Conservation (phyloP, 2,113 vertebrate genomes). For the Myxocyprinus asiaticus region DNA sequence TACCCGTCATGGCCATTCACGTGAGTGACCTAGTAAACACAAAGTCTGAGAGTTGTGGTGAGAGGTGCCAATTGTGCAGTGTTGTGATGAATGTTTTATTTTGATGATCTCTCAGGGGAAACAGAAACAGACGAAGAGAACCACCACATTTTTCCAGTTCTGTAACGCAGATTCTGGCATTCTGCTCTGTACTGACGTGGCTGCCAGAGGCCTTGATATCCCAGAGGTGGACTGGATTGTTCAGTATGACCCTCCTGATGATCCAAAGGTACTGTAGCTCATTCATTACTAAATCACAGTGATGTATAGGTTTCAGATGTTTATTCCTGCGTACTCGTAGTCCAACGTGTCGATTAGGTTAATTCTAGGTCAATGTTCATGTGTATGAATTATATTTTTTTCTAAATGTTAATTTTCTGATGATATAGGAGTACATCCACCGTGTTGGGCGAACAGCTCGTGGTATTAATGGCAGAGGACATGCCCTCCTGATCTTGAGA, state of each 20-base stretch:
- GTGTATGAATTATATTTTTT: too few species aligned
- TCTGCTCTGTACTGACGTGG: slow-evolving; percentile 93
- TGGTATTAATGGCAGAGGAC: slow-evolving; percentile 88
- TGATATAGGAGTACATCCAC: slow-evolving; percentile 92
- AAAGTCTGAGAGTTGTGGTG: too few species aligned
- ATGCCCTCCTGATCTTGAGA: slow-evolving; percentile 91
- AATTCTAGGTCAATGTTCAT: too few species aligned
- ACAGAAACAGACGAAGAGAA: slow-evolving; percentile 97
- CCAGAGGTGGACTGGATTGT: slow-evolving; percentile 99
- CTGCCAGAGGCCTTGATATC: slow-evolving; percentile 93
- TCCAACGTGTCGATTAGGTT: too few species aligned
- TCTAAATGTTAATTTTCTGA: neutral
- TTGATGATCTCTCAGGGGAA: slow-evolving; percentile 78
- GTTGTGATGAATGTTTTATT: neutral
- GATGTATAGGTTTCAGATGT: too few species aligned
- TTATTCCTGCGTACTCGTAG: too few species aligned
- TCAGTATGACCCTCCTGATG: slow-evolving; percentile 95
- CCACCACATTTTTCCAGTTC: slow-evolving; percentile 98
- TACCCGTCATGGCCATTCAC: slow-evolving; percentile 96
- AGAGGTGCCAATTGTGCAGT: too few species aligned
- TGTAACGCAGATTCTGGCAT: slow-evolving; percentile 95
- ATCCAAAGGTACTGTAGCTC: slow-evolving; percentile 85
- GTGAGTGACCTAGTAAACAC: slow-evolving; percentile 73
- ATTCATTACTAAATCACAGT: too few species aligned
- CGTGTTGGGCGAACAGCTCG: slow-evolving; percentile 93